Evolutionary conservation across 1,140 invertebrate species (phyloP).

Genomic region (Zelostemma sp.): DNA sequence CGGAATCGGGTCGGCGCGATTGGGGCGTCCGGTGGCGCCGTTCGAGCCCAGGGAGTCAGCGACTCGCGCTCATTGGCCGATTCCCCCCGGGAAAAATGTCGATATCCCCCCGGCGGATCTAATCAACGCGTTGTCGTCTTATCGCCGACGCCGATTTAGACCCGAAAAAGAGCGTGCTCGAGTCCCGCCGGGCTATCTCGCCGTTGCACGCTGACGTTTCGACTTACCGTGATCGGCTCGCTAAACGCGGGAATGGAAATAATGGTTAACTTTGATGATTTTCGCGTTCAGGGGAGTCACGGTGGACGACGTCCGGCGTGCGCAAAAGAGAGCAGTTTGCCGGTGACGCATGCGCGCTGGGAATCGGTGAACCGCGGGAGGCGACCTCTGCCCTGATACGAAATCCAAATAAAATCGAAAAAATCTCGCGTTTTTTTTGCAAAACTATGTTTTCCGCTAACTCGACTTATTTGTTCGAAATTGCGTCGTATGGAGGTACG

Average conservation of each 20-base stretch:
- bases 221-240: constrained; percentile 46
- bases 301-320: constrained; percentile 48
- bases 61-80: constrained; percentile 42
- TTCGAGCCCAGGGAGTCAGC: too few species aligned
- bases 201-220: constrained; percentile 15
- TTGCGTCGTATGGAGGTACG: too few species aligned
- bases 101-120: constrained; percentile 35
- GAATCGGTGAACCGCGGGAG: too few species aligned
- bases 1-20: too few species aligned
- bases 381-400: constrained; percentile 22
- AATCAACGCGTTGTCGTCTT: constrained; percentile 40
- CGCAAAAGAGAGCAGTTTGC: constrained; percentile 47
- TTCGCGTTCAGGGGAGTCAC: constrained; percentile 36
- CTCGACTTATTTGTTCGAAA: too few species aligned
- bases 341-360: constrained; percentile 46
- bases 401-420: too few species aligned
- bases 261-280: constrained; percentile 37
- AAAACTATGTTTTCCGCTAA: too few species aligned
- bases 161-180: constrained; percentile 23
- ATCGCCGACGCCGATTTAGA: constrained; percentile 26
- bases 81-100: constrained; percentile 37
- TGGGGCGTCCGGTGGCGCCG: too few species aligned
- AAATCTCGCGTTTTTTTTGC: too few species aligned
- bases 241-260: constrained; percentile 25
- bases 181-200: constrained; percentile 12